phyloP scores from a whole-genome alignment of 2,113 vertebrate species.

The Alces alces region DNA sequence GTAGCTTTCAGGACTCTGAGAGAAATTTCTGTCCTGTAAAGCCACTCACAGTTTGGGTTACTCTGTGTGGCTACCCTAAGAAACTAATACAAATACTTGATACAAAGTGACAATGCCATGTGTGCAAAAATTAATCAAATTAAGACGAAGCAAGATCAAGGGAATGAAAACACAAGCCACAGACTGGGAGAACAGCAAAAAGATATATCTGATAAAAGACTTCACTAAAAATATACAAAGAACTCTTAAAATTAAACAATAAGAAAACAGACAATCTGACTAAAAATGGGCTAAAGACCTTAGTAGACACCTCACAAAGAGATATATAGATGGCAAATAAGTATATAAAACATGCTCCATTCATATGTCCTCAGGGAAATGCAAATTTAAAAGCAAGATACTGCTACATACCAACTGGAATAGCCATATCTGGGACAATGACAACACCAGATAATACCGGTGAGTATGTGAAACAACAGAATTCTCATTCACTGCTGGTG shows the following conservation, averaged over 20 bases:
- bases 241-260: not conserved
- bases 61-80: not conserved
- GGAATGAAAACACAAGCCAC: constrained; percentile 24
- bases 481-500: not conserved
- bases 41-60: not conserved
- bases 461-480: not conserved
- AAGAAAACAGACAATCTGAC: not conserved
- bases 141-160: not conserved
- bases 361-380: not conserved
- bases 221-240: not conserved
- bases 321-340: not conserved
- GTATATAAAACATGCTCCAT: not conserved
- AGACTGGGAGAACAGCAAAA: not conserved
- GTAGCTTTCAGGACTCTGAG: not conserved
- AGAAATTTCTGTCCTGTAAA: not conserved
- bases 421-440: not conserved
- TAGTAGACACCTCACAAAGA: not conserved
- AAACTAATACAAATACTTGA: not conserved
- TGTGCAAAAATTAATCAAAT: constrained; percentile 13
- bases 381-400: not conserved
- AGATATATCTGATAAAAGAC: not conserved
- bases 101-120: not conserved
- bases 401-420: not conserved
- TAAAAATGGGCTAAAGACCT: not conserved
- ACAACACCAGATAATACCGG: not conserved